These are phyloP conservation scores for Nebria brevicollis DNA, from an alignment of 2,888 invertebrate genomes.

Conservation along the genomic window DNA sequence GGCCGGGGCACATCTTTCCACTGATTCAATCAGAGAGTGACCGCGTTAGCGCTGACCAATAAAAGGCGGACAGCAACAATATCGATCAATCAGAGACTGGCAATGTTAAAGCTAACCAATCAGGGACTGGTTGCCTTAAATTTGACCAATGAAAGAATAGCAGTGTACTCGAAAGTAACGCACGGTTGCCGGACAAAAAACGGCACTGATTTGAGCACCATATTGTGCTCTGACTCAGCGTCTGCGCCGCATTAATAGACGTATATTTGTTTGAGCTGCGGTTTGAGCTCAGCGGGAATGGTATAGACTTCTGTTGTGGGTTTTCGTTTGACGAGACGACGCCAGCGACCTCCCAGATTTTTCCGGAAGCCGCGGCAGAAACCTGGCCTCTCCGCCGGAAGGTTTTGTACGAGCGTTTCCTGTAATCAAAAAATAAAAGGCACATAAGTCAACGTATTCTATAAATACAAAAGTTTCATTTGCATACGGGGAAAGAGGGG, in stretches of 20 bases:
- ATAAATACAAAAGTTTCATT: neutral
- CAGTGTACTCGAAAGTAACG: neutral
- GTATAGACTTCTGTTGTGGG: conserved; percentile 82
- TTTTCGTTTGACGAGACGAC: conserved; percentile 86
- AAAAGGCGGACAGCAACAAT: neutral
- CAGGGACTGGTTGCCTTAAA: neutral
- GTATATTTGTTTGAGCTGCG: conserved; percentile 88
- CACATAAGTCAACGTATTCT: conserved; percentile 48
- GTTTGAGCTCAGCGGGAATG: conserved; percentile 87
- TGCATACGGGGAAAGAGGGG: neutral
- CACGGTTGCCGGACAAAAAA: conserved; percentile 7
- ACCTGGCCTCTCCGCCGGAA: conserved; percentile 74
- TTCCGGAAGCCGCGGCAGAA: conserved; percentile 84
- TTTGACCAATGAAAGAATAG: neutral
- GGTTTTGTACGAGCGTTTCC: conserved; percentile 82
- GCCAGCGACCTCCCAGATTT: conserved; percentile 87
- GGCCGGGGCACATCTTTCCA: conserved; percentile 4
- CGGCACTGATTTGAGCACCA: neutral
- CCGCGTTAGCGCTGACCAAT: neutral
- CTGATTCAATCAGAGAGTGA: neutral
- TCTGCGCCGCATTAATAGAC: conserved; percentile 72
- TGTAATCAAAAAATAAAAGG: conserved; percentile 66
- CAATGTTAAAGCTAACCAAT: neutral
- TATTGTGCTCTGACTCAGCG: conserved; percentile 28
- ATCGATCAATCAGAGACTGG: neutral